A percentile compares a stretch with the other conserved stretches of the same genome.
These are phyloP conservation scores for Macrophya alboannulata DNA, from an alignment of 2,888 invertebrate genomes.

Conservation along the genomic window DNA sequence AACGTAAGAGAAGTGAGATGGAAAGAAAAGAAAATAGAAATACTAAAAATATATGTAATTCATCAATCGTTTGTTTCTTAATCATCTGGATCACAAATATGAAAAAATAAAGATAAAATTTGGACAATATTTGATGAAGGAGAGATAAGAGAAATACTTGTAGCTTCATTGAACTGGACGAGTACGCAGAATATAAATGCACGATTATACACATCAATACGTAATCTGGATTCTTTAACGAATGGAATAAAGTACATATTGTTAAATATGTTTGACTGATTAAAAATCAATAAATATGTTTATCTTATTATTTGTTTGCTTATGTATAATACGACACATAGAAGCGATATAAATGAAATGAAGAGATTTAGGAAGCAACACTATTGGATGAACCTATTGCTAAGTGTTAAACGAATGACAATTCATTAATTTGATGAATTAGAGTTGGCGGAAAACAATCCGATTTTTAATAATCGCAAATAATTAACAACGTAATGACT, in stretches of 20 bases:
- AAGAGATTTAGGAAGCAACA: not conserved
- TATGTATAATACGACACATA: constrained; percentile 5
- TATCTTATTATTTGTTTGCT: not conserved
- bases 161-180: constrained; percentile 12
- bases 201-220: constrained; percentile 22
- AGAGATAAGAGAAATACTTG: constrained; percentile 18
- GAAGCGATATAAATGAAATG: not conserved
- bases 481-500: constrained; percentile 50
- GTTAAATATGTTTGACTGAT: not conserved
- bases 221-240: not conserved
- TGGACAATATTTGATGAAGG: not conserved
- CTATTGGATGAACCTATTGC: constrained; percentile 6
- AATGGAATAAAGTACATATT: constrained; percentile 20
- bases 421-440: constrained; percentile 20
- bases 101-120: not conserved
- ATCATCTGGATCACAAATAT: not conserved
- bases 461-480: constrained; percentile 22
- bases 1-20: not conserved
- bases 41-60: not conserved
- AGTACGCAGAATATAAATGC: constrained; percentile 38
- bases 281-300: not conserved
- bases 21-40: not conserved
- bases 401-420: constrained; percentile 15
- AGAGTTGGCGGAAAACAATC: not conserved
- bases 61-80: not conserved